phyloP scores from a whole-genome alignment of 2,113 vertebrate genomes.

The Suricata suricatta region DNA sequence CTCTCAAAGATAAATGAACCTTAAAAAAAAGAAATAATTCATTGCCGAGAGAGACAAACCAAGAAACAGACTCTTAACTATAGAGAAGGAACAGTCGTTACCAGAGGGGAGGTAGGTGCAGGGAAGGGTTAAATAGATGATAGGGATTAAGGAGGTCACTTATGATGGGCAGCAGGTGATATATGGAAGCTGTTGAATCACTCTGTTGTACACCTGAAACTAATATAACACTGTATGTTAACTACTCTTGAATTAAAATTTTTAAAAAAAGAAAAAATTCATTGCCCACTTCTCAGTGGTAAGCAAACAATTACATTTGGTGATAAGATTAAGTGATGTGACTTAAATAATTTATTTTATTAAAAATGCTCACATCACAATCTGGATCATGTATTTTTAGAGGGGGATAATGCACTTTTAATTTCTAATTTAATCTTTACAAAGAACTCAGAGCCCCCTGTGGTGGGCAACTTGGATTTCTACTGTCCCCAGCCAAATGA shows the following conservation, averaged over 20 bases:
- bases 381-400: conserved; percentile 57
- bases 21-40: neutral
- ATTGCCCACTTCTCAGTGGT: neutral
- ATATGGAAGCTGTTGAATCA: neutral
- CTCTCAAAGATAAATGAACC: too few relatives aligned
- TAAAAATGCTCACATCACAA: conserved; percentile 36
- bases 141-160: neutral
- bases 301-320: conserved; percentile 21
- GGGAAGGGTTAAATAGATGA: neutral
- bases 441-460: conserved; percentile 9
- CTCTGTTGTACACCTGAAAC: neutral
- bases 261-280: neutral
- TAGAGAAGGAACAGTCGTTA: neutral
- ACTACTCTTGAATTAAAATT: neutral
- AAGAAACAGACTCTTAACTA: neutral
- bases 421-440: conserved; percentile 71
- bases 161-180: neutral
- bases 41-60: neutral
- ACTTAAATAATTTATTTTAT: conserved; percentile 49
- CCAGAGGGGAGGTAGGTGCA: neutral
- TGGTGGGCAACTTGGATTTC: neutral
- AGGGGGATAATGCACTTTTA: conserved; percentile 63
- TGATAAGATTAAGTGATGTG: conserved; percentile 36
- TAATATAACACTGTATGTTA: neutral
- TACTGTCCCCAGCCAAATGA: neutral